Base-by-base conservation (phyloP, 2,797 vertebrate genomes). In the Semaprochilodus insignis region DNA sequence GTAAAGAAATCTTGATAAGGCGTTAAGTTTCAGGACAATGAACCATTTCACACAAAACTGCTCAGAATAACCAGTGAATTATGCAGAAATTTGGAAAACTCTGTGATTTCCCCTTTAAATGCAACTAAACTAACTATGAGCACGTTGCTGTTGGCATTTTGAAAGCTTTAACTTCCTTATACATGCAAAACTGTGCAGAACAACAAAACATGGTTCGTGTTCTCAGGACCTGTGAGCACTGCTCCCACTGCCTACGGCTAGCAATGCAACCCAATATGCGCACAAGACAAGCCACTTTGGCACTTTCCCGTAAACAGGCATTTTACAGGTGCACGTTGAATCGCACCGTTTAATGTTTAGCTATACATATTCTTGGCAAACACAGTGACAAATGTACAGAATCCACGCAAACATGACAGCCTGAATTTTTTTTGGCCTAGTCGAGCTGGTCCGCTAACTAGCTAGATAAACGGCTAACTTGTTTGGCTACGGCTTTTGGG, bases 391-490 rank as follows among this genome's bases (percentile, higher is more conserved):
- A 6, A 48, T 48, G 44, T 19, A 57, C 19, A 57, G 54, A 57
- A 57, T 19, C 54, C 5, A 5, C 16, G 54, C 0, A 21, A 21
- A 62, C 60, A 7, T 21, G 19, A 57, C 4, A 31, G 21, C 11
- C 34, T 17, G 57, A 31, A 1, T 31, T 21, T 17, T 78, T 54
- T 81, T 36, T 21, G 81, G 81, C 81, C 76, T 67, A 62, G 54
- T 31, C 51, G 40, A 48, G 72, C 17, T 65, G 7, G 25, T n/a
- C 17, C 52, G 81, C 54, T 65, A 13, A 6, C 59, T 52, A 52
- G 51, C 51, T 52, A 52, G 13, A 7, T 52, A 14, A 52, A 52
- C 31, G 31, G 51, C 76, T 27, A 55, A 17, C 73, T 71, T 25
- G 31, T 55, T 23, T 15, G 40, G 48, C 55, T 81, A 57, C 34